phyloP scores from a whole-genome alignment of 1,140 invertebrate species.

The Cheumatopsyche charites region DNA sequence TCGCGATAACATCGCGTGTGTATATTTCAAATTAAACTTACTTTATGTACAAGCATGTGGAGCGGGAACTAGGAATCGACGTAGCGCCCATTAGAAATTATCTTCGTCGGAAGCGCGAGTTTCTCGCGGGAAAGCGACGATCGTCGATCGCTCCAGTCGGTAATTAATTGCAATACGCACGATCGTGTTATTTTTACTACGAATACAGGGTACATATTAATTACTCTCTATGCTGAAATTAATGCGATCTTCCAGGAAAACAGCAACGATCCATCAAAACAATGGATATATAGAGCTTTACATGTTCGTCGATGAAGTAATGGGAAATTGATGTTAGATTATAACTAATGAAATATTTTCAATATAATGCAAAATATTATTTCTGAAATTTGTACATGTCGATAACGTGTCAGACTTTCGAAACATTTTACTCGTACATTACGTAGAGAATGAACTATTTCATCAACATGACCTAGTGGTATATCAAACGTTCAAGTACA shows the following conservation, averaged over 20 bases:
- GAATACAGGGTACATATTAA: too few relatives aligned
- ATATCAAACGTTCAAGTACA: too few relatives aligned
- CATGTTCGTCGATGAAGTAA: not conserved
- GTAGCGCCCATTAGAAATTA: conserved; percentile 4
- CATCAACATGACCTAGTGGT: too few relatives aligned
- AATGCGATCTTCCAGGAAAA: not conserved
- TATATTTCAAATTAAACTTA: conserved; percentile 22
- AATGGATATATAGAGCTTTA: not conserved
- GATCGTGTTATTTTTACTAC: not conserved
- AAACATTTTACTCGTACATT: too few relatives aligned
- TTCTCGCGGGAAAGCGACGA: not conserved
- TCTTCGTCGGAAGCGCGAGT: conserved; percentile 14
- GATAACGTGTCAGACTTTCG: too few relatives aligned
- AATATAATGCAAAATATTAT: too few relatives aligned
- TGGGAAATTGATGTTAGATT: not conserved
- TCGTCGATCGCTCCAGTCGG: not conserved
- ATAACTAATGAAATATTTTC: too few relatives aligned
- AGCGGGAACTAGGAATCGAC: conserved; percentile 21
- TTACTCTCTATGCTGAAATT: too few relatives aligned
- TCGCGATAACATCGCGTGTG: conserved; percentile 13
- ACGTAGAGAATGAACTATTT: too few relatives aligned
- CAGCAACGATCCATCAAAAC: not conserved
- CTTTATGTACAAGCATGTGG: conserved; percentile 15
- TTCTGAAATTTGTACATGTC: too few relatives aligned
- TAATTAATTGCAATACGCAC: conserved; percentile 10